Conservation (phyloP, 30 jellyfish, hydroid and myxozoan species). For the Aurelia aurita region DNA sequence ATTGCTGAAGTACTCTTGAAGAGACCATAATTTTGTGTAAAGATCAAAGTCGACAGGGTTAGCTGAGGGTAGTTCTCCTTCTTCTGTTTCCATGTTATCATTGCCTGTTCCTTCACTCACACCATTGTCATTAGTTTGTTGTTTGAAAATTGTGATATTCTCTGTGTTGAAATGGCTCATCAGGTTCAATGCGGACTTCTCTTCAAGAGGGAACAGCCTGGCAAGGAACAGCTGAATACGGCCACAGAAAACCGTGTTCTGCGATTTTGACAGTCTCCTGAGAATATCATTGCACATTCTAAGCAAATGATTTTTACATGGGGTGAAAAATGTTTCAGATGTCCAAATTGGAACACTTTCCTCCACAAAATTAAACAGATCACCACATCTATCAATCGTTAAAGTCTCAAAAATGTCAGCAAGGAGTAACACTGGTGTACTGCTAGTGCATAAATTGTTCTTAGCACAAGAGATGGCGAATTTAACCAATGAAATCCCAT, state of each 20-base stretch:
- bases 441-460: slow-evolving; percentile 70
- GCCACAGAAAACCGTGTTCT: slow-evolving; percentile 90
- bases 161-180: slow-evolving; percentile 91
- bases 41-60: slow-evolving; percentile 87
- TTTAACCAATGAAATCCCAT: slow-evolving; percentile 42
- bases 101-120: slow-evolving; percentile 17
- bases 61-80: slow-evolving; percentile 79
- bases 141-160: slow-evolving; percentile 82
- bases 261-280: slow-evolving; percentile 90
- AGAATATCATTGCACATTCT: slow-evolving; percentile 96
- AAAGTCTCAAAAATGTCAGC: slow-evolving; percentile 81
- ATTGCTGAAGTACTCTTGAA: slow-evolving; percentile 86
- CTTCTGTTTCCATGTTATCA: slow-evolving; percentile 81
- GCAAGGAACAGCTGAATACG: slow-evolving; percentile 95
- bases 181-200: slow-evolving; percentile 94
- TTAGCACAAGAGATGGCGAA: slow-evolving; percentile 80
- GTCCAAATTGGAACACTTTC: slow-evolving; percentile 86
- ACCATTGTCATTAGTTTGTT: slow-evolving; percentile 53
- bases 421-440: slow-evolving; percentile 81
- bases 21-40: slow-evolving; percentile 84
- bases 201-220: slow-evolving; percentile 93
- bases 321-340: slow-evolving; percentile 70
- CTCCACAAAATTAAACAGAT: slow-evolving; percentile 86
- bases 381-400: slow-evolving; percentile 79
- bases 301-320: slow-evolving; percentile 89